Base-by-base conservation (phyloP, 2,888 invertebrate genomes). In the Yponomeuta malinellus region DNA sequence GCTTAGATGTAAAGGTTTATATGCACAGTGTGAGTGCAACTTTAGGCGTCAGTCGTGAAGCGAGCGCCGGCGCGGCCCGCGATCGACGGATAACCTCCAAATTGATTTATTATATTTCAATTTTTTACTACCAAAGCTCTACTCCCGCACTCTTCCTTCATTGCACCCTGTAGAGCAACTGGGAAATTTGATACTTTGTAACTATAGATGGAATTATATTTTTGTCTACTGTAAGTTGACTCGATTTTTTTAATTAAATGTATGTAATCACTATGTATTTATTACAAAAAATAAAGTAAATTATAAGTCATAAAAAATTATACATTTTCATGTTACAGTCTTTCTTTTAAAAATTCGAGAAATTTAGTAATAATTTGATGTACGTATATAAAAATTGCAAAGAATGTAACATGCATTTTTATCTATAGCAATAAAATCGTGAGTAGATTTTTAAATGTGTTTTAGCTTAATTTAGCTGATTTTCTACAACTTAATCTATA, bases 31-130 rank as follows among this genome's bases (percentile, higher is more conserved):
- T 76, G 77, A 65, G 73, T 75, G 73, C 75, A 70, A 72, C 79
- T 75, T 79, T 74, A 76, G 72, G 72, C 76, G 77, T 77, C 77
- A 79, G 78, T 83, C 83, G 80, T 81, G 83, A 78, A 78, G 69
- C 70, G 70, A 52, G 78, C 77, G 79, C 79, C 74, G 74, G 80
- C 79, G 79, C 78, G 33, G 64, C 23, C 59, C 48, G 43, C 74
- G 76, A 78, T 80, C 77, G 72, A 74, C 81, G 80, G 82, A 83
- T 82, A 82, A 82, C 84, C 85, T 84, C 82, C 78, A 82, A 83
- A 84, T 81, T 84, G 84, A 85, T 85, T 84, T 82, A 84, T 83
- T 83, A 84, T 80, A 79, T 81, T 81, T 81, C 76, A 80, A 74
- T 84, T 84, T 84, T 85, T 85, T 84, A 81, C 80, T 78, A 79